Evolutionary conservation across 2,113 vertebrate genomes (phyloP), one percentile per base, ranked within the genome.

Genomic region (Lipotes vexillifer): DNA sequence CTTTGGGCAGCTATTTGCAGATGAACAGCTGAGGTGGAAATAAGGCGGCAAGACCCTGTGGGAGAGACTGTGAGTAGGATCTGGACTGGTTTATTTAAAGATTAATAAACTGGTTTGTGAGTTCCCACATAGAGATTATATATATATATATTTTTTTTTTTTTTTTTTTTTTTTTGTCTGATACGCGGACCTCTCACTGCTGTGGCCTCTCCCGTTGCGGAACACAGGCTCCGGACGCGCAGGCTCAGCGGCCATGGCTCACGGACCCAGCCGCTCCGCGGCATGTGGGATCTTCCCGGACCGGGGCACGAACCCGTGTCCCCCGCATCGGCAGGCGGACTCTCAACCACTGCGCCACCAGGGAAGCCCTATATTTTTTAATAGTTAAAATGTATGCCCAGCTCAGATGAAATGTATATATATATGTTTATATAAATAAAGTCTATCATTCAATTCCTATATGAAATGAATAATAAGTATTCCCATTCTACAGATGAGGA

Each of bases 31-130:
- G 9, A 74, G 27, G 6, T 55, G 17, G 29, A 74, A 8, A 55
- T 18, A 69, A 68, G 25, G 10, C 4, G 17, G 4, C 0, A 21
- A 46, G 3, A 33, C 4, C 17, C 29, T 14, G 6, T 15, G 8
- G n/a, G 27, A 88, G 38, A 90, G 2, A 25, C 15, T 68, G 10
- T 8, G 17, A n/a, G 14, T 20, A 83, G 69, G 36, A 85, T 6
- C 25, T 80, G 49, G 27, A 38, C 8, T 27, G 57, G 12, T 59
- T 89, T 55, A 38, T 17, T 38, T 8, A 63, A 21, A 74, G n/a
- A 57, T 93, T 83, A 57, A 69, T 78, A 57, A 88, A 10, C 75
- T 72, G 6, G 10, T 33, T 41, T 55, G 1, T 29, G 52, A 82
- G 27, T 66, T 66, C 13, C 14, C 13, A 14, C 6, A 13, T 2